Evolutionary conservation across 2,888 invertebrate genomes (phyloP).

Genomic region (Cheilosia soror): DNA sequence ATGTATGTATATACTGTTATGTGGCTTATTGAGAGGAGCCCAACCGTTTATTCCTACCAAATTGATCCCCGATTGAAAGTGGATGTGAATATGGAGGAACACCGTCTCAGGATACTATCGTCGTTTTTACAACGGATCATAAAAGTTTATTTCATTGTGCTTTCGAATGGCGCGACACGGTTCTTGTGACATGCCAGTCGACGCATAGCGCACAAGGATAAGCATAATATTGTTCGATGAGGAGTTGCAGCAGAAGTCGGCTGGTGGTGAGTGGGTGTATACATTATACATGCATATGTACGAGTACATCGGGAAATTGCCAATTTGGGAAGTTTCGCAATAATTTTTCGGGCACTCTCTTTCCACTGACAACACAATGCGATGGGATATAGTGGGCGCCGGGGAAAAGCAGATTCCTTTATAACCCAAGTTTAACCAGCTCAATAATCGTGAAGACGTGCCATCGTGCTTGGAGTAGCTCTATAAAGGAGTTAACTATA

Average conservation of each 20-base stretch:
- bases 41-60: constrained; percentile 37
- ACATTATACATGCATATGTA: neutral
- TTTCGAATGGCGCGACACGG: constrained; percentile 63
- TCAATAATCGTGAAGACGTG: constrained; percentile 66
- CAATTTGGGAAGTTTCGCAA: constrained; percentile 69
- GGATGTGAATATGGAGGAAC: constrained; percentile 31
- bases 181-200: constrained; percentile 38
- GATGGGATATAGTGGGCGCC: neutral
- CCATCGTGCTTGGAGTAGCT: constrained; percentile 29
- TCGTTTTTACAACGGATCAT: constrained; percentile 69
- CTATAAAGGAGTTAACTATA: constrained; percentile 59
- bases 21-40: constrained; percentile 30
- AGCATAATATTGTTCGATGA: constrained; percentile 52
- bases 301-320: constrained; percentile 55
- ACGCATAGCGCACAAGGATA: constrained; percentile 9
- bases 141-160: constrained; percentile 67
- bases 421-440: constrained; percentile 53
- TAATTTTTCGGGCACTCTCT: constrained; percentile 56
- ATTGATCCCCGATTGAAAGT: constrained; percentile 58
- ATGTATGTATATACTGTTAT: constrained; percentile 43
- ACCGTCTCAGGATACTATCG: constrained; percentile 48
- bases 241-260: neutral
- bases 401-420: neutral
- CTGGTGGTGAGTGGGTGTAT: constrained; percentile 7
- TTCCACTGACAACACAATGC: constrained; percentile 45